These are phyloP conservation scores for Falco biarmicus DNA, from an alignment of 2,797 vertebrate species.

Conservation along the genomic window DNA sequence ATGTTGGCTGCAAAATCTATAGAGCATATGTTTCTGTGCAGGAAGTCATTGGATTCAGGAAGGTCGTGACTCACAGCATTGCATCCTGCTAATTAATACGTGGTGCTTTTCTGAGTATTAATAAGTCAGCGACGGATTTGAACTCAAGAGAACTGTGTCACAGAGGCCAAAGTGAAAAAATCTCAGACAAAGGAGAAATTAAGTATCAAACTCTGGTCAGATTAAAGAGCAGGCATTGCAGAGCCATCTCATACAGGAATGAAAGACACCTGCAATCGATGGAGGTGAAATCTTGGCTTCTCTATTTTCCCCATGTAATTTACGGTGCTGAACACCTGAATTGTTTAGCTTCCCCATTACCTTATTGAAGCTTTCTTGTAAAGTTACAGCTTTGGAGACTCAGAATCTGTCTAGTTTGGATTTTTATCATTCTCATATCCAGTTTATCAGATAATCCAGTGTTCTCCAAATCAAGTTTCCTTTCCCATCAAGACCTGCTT, in stretches of 20 bases:
- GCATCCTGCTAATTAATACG: background rate
- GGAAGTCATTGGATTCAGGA: background rate
- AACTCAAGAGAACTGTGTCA: background rate
- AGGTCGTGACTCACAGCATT: background rate
- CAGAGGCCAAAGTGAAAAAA: background rate
- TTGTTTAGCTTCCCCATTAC: background rate
- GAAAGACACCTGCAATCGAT: conserved; percentile 28
- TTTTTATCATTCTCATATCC: background rate
- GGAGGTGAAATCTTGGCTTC: background rate
- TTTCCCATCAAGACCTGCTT: background rate
- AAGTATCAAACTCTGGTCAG: background rate
- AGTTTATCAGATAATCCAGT: background rate
- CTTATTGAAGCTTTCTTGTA: background rate
- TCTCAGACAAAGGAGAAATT: background rate
- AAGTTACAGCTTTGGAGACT: conserved; percentile 35
- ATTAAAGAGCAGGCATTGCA: conserved; percentile 25
- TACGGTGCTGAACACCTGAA: background rate
- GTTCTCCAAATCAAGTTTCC: background rate
- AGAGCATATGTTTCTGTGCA: background rate
- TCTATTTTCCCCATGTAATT: background rate
- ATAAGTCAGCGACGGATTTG: background rate
- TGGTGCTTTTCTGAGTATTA: background rate
- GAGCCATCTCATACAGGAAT: background rate
- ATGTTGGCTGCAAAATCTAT: background rate
- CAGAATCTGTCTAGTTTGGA: background rate